Conservation (phyloP, 2,797 vertebrate genomes). For the Acipenser oxyrinchus region DNA sequence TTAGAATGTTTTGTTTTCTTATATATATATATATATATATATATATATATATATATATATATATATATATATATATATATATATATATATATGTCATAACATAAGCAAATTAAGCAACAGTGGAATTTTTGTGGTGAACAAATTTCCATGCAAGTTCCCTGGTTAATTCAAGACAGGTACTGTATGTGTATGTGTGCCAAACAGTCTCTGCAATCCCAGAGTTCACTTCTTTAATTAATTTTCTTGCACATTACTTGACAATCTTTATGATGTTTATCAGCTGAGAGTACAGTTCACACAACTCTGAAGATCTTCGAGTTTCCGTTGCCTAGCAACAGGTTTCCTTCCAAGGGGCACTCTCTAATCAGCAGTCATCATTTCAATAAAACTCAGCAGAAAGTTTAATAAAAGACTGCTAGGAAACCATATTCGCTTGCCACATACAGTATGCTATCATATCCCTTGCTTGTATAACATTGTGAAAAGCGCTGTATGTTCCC, state of each 20-base stretch:
- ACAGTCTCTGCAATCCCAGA: neutral
- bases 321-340: slow-evolving; percentile 15
- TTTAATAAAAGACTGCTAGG: neutral
- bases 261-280: slow-evolving; percentile 7
- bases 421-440: neutral
- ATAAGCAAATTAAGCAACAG: no score
- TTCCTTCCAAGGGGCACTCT: neutral
- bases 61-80: no score
- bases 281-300: slow-evolving; percentile 12
- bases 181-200: neutral
- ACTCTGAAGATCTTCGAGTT: slow-evolving; percentile 9
- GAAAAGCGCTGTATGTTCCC: no score
- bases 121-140: no score
- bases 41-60: no score
- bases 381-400: neutral
- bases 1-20: no score
- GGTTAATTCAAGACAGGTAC: no score
- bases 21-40: no score
- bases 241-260: slow-evolving; percentile 4
- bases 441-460: no score
- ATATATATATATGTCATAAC: no score
- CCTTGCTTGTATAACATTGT: no score
- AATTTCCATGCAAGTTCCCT: no score
- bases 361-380: neutral
- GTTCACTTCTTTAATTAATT: slow-evolving; percentile 2